Percentiles rank a stretch among this genome's conserved stretches.
Conservation (phyloP, 1,140 invertebrate species). For the Drosophila ananassae region DNA sequence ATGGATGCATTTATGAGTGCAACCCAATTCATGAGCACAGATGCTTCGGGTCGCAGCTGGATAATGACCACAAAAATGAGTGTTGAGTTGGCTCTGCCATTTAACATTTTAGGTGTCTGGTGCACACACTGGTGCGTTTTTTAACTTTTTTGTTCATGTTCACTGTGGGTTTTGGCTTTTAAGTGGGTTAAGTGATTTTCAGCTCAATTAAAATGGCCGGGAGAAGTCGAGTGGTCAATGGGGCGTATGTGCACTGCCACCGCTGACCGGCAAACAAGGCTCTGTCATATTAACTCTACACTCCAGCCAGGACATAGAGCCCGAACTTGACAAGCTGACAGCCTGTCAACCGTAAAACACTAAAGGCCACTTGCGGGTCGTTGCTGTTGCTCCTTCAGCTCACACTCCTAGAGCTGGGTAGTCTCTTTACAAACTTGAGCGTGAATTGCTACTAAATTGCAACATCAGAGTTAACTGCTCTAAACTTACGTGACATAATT, state of each 20-base stretch:
- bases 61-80: conserved; percentile 55
- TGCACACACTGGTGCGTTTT: background rate
- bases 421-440: conserved; percentile 60
- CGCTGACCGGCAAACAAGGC: conserved; percentile 62
- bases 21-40: conserved; percentile 5
- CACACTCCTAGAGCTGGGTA: conserved; percentile 1
- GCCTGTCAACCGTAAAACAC: conserved; percentile 59
- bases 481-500: conserved; percentile 83
- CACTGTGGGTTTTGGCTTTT: conserved; percentile 10
- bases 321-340: conserved; percentile 45
- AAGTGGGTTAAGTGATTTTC: conserved; percentile 77
- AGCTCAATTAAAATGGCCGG: conserved; percentile 72
- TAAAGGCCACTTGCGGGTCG: conserved; percentile 56
- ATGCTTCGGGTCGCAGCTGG: conserved; percentile 16
- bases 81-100: conserved; percentile 11
- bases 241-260: conserved; percentile 58
- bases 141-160: background rate
- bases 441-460: conserved; percentile 77
- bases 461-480: conserved; percentile 78
- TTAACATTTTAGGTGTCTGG: conserved; percentile 3
- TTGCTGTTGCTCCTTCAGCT: conserved; percentile 9
- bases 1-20: conserved; percentile 12
- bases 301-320: conserved; percentile 29
- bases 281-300: conserved; percentile 65
- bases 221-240: conserved; percentile 49